Evolutionary conservation across 2,888 invertebrate species (phyloP).

Genomic region (Drosophila atripex): DNA sequence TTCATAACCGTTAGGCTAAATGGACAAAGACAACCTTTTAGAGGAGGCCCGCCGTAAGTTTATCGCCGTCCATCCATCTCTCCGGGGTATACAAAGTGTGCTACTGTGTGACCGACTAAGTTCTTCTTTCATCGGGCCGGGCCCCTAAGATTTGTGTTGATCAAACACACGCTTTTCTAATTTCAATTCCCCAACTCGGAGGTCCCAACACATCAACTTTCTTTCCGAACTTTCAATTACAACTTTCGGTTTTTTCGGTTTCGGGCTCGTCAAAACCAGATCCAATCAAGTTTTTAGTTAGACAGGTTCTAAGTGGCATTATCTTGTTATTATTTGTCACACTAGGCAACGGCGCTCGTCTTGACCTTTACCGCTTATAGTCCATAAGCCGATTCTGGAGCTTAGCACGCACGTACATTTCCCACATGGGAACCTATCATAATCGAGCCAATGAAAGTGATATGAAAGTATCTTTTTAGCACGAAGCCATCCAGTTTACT

Average conservation of each 20-base stretch:
- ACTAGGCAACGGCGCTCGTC: conserved; percentile 10
- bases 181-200: conserved; percentile 49
- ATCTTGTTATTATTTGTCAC: conserved; percentile 49
- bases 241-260: conserved; percentile 61
- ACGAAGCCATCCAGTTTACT: neutral
- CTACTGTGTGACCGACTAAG: conserved; percentile 54
- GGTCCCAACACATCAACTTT: conserved; percentile 53
- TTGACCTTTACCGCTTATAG: conserved; percentile 31
- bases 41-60: conserved; percentile 24
- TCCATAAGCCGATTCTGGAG: conserved; percentile 26
- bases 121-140: conserved; percentile 23
- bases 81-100: conserved; percentile 42
- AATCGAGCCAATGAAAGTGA: conserved; percentile 16
- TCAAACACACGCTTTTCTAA: conserved; percentile 52
- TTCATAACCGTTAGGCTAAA: conserved; percentile 60
- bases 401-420: conserved; percentile 10
- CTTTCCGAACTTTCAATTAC: conserved; percentile 57
- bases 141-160: conserved; percentile 25
- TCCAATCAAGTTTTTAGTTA: conserved; percentile 19
- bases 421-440: conserved; percentile 23
- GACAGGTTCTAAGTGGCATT: conserved; percentile 54
- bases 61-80: conserved; percentile 16
- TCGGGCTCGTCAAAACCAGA: conserved; percentile 32
- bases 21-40: conserved; percentile 50
- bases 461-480: neutral